Evolutionary conservation across 2,888 invertebrate species (phyloP), one percentile per base, ranked within the genome.

Genomic region (Drosophila formosana): DNA sequence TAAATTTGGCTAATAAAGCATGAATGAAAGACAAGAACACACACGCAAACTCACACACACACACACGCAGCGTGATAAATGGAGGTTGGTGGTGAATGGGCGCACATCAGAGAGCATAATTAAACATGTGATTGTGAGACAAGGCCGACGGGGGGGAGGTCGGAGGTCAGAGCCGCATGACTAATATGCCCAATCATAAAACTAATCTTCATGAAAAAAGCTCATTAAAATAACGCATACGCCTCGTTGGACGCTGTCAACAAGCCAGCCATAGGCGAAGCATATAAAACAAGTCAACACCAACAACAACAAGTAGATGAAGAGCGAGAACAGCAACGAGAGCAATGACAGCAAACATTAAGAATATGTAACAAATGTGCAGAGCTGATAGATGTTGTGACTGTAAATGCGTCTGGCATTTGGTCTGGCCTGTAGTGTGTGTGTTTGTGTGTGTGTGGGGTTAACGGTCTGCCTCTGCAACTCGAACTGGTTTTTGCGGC

Each of bases 151-250:
- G 1, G 18, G 18, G 47, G n/a, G 37, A 1, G 37, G 43, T 18
- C 7, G 37, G 11, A 23, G 39, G 13, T 8, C 32, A 37, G 50
- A 41, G 47, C 46, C 32, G 32, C 62, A 47, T 73, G 75, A 88
- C 67, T 85, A 88, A 82, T 86, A 71, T 82, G 78, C 65, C 62
- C 66, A 86, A 88, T 88, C 89, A 86, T 88, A 83, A 83, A 83
- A 83, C 84, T 84, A 88, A 88, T 88, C 87, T 84, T 61, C 68
- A 75, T 72, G 82, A 80, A 81, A 82, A 79, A 87, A 70, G 63
- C 85, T 84, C 89, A 84, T 86, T 84, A 83, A 88, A 86, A 83
- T 83, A 69, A 76, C 64, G 68, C 87, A 84, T 83, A 72, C 83
- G 82, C 78, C 71, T 68, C 61, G 82, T 85, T 82, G 82, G 57